Percentiles rank a stretch among this genome's conserved stretches.
These are phyloP conservation scores for Saturnia japonica DNA, from an alignment of 2,888 invertebrate species.

Conservation along the genomic window DNA sequence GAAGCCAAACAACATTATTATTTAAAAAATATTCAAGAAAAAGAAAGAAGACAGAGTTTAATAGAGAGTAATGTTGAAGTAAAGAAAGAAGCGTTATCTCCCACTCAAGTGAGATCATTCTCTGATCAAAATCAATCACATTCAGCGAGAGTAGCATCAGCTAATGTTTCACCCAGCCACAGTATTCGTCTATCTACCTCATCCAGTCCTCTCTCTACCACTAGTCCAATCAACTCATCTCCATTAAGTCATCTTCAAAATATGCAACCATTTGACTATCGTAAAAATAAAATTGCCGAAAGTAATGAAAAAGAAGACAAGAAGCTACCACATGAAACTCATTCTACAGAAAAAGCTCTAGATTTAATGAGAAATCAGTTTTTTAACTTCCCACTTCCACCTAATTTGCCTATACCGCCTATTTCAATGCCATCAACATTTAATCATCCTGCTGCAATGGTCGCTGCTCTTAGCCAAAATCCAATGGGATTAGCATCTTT, in stretches of 20 bases:
- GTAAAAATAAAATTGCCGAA: conserved; percentile 81
- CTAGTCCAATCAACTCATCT: conserved; percentile 85
- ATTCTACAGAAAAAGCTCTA: conserved; percentile 69
- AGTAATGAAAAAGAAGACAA: conserved; percentile 62
- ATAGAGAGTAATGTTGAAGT: conserved; percentile 47
- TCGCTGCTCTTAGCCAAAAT: conserved; percentile 83
- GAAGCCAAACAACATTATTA: conserved; percentile 72
- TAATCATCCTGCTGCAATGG: conserved; percentile 84
- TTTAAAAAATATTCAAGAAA: conserved; percentile 69
- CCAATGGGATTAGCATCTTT: conserved; percentile 84
- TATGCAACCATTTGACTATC: conserved; percentile 97
- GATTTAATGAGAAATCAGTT: conserved; percentile 85
- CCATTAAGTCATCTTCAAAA: conserved; percentile 95
- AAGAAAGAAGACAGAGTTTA: conserved; percentile 48
- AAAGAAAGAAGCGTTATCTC: conserved; percentile 64
- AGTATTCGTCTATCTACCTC: conserved; percentile 72
- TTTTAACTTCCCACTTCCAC: conserved; percentile 82
- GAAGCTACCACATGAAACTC: conserved; percentile 73
- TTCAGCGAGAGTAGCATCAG: conserved; percentile 59
- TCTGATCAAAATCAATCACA: conserved; percentile 57
- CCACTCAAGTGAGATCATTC: conserved; percentile 57
- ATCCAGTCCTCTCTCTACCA: conserved; percentile 72
- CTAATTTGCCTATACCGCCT: conserved; percentile 83
- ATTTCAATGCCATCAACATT: conserved; percentile 78
- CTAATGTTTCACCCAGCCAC: conserved; percentile 68